Evolutionary conservation across 2,113 vertebrate genomes (phyloP).

Genomic region (Peromyscus leucopus): DNA sequence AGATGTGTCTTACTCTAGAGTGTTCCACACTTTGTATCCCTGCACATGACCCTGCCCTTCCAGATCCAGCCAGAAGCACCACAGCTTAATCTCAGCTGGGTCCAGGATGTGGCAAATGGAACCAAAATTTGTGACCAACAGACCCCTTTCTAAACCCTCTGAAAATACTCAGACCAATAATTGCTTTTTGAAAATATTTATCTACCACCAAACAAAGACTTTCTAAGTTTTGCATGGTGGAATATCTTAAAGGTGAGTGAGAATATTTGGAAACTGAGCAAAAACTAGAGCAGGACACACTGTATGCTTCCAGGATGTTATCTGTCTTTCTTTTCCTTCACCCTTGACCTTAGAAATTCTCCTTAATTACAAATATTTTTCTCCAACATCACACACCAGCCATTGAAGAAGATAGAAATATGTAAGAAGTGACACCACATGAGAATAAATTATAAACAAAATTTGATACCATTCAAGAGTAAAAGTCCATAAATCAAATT

Average conservation of each 20-base stretch:
- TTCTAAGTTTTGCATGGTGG: background rate
- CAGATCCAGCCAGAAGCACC: background rate
- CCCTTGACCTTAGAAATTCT: background rate
- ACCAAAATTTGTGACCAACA: background rate
- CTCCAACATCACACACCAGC: background rate
- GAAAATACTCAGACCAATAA: background rate
- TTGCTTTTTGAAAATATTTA: background rate
- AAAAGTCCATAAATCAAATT: slow-evolving; percentile 10
- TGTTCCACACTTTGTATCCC: background rate
- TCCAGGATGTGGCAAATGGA: background rate
- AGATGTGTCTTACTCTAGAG: background rate
- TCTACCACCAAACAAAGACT: background rate
- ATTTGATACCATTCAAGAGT: background rate
- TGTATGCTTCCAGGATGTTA: background rate
- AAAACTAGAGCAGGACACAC: background rate
- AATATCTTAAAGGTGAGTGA: background rate
- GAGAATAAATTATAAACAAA: slow-evolving; percentile 9
- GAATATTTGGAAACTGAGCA: background rate
- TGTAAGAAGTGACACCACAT: rapidly evolving
- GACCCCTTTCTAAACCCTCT: background rate
- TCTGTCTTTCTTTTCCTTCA: background rate
- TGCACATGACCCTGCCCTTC: background rate
- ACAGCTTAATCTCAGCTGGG: background rate
- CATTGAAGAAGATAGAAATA: background rate
- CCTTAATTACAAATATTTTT: background rate